phyloP scores from a whole-genome alignment of 2,888 invertebrate genomes.

The Aleiodes testaceus region DNA sequence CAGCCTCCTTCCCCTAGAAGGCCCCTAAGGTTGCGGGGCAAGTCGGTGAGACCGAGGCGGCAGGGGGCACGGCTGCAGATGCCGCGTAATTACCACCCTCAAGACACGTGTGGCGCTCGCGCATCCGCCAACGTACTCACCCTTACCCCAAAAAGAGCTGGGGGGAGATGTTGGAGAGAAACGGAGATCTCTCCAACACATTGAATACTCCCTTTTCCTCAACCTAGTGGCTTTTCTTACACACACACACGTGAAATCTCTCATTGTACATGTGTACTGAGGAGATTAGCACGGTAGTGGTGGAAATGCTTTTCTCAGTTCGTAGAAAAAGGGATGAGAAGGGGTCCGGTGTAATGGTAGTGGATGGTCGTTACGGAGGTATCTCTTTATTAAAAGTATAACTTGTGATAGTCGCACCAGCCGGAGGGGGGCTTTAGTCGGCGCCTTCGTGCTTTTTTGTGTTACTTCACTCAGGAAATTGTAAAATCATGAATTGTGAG shows the following conservation, averaged over 20 bases:
- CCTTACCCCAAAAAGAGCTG: slow-evolving; percentile 17
- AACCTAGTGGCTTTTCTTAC: slow-evolving; percentile 42
- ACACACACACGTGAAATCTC: slow-evolving; percentile 32
- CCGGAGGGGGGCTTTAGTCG: slow-evolving; percentile 43
- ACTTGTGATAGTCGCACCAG: slow-evolving; percentile 59
- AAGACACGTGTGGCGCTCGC: slow-evolving; percentile 72
- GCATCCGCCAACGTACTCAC: slow-evolving; percentile 56
- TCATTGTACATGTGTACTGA: slow-evolving; percentile 4
- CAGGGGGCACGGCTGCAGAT: slow-evolving; percentile 68
- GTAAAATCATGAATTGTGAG: slow-evolving; percentile 7
- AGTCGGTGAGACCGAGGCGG: slow-evolving; percentile 53
- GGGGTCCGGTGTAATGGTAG: slow-evolving; percentile 43
- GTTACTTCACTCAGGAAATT: slow-evolving; percentile 14
- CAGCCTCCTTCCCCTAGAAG: slow-evolving; percentile 52
- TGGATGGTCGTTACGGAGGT: slow-evolving; percentile 53
- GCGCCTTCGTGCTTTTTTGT: slow-evolving; percentile 25
- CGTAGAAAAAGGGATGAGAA: not conserved
- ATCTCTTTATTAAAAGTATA: slow-evolving; percentile 71
- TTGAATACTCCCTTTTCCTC: slow-evolving; percentile 52
- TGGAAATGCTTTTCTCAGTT: slow-evolving; percentile 12
- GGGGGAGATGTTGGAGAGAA: slow-evolving; percentile 5
- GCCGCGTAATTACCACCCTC: slow-evolving; percentile 73
- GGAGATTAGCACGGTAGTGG: slow-evolving; percentile 29
- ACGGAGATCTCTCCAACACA: slow-evolving; percentile 47
- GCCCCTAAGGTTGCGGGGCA: slow-evolving; percentile 65